Evolutionary conservation across 1,140 invertebrate species (phyloP).

Genomic region (Drosophila suzukii): DNA sequence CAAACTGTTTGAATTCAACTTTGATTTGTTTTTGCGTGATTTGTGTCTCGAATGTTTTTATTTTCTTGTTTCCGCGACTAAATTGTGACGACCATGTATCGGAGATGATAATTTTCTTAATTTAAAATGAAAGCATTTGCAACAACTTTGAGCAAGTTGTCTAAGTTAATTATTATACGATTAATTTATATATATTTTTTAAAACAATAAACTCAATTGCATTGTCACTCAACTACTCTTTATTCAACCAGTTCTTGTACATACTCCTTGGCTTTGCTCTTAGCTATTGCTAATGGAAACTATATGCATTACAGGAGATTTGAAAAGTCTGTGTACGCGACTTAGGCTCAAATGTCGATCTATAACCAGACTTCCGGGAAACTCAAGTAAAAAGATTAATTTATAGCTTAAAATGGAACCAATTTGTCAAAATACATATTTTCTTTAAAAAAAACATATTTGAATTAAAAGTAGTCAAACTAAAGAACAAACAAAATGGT

Average conservation of each 20-base stretch:
- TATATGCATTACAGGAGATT: conserved; percentile 19
- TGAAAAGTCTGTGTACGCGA: conserved; percentile 20
- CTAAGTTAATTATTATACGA: conserved; percentile 67
- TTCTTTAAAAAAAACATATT: conserved; percentile 2
- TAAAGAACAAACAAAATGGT: conserved; percentile 47
- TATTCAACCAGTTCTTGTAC: conserved; percentile 25
- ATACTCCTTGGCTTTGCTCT: conserved; percentile 38
- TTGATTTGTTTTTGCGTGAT: conserved; percentile 50
- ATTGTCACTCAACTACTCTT: conserved; percentile 36
- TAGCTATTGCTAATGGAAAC: conserved; percentile 9
- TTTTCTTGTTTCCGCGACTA: conserved; percentile 20
- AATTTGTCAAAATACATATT: neutral
- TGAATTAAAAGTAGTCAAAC: conserved; percentile 24
- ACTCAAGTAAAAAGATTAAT: neutral
- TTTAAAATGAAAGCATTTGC: conserved; percentile 51
- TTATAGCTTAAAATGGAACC: neutral
- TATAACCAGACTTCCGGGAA: neutral
- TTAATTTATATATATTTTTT: conserved; percentile 66
- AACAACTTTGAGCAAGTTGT: conserved; percentile 63
- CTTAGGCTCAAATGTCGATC: conserved; percentile 34
- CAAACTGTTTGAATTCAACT: conserved; percentile 31
- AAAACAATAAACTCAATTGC: conserved; percentile 54
- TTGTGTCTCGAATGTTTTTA: conserved; percentile 50
- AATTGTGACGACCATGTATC: conserved; percentile 41
- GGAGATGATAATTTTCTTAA: conserved; percentile 28